Base-by-base conservation (phyloP, 2,797 vertebrate species). In the Macrochelys suwanniensis region DNA sequence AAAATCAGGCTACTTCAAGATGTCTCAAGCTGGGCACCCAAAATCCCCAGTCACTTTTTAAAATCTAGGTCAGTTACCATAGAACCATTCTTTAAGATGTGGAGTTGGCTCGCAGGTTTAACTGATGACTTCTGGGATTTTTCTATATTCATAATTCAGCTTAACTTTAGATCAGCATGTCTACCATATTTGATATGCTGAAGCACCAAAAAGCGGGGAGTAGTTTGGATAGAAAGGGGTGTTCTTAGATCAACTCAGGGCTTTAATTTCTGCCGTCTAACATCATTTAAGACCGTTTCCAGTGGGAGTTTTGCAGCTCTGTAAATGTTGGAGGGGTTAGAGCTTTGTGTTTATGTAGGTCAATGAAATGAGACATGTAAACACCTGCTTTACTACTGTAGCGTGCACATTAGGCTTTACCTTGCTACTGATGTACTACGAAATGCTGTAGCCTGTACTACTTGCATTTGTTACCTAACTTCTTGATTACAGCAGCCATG, bases 111-210 rank as follows among this genome's bases (percentile, higher is more conserved):
- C 33, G 21, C 11, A 54, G 65, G n/a, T 37, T 80, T 9, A 93
- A 53, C n/a, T 81, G 65, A 42, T 95, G 51, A 82, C 76, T 92
- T 76, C 87, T n/a, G 31, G 25, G 89, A 10, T 71, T 56, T 85
- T 93, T 51, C 26, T 87, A 87, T 85, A 15, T n/a, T 82, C 53
- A 61, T 94, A 61, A 1, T 49, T 88, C 80, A 85, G 81, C 95
- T 54, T 23, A 91, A 85, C 85, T 91, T 74, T 54, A 13, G 91
- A 94, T 85, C 50, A 6, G 4, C 76, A 0, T 88, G 57, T 85
- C 65, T 92, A 16, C 90, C 86, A 49, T 19, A 6, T 88, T 61
- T 4, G 87, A 11, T n/a, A 25, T 84, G 85, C 59, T 84, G 57
- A 87, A 68, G 33, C 84, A 26, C 37, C 89, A 89, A 65, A 65